phyloP scores from a whole-genome alignment of 2,797 vertebrate species.

The Sebastes steindachneri region DNA sequence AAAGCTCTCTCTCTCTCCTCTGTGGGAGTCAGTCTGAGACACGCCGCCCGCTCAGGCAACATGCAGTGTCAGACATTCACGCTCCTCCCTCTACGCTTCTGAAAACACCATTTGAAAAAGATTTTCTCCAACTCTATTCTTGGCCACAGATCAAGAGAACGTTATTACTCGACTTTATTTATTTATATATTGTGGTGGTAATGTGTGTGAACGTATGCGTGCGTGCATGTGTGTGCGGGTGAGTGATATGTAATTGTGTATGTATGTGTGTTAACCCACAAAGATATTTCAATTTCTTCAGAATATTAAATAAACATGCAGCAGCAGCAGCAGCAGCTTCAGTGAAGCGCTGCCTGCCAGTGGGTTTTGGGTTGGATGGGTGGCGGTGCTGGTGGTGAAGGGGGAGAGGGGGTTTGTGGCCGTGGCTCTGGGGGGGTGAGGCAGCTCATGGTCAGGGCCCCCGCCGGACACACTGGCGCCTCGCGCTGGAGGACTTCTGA shows the following conservation, averaged over 20 bases:
- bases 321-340: slow-evolving; percentile 82
- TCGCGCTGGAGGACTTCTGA: slow-evolving; percentile 92
- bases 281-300: slow-evolving; percentile 90
- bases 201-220: slow-evolving; percentile 66
- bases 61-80: slow-evolving; percentile 77
- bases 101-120: slow-evolving; percentile 82
- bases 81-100: slow-evolving; percentile 76
- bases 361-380: slow-evolving; percentile 85
- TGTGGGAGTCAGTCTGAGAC: slow-evolving; percentile 68
- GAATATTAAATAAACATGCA: slow-evolving; percentile 91
- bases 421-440: slow-evolving; percentile 85
- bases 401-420: slow-evolving; percentile 80
- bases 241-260: slow-evolving; percentile 71
- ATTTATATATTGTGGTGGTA: slow-evolving; percentile 83
- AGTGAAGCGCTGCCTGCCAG: slow-evolving; percentile 83
- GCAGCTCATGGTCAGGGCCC: slow-evolving; percentile 88
- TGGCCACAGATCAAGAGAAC: slow-evolving; percentile 83
- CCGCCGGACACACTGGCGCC: slow-evolving; percentile 91
- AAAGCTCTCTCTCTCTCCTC: slow-evolving; percentile 48
- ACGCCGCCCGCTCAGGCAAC: slow-evolving; percentile 61
- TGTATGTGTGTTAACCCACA: slow-evolving; percentile 84
- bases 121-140: slow-evolving; percentile 77
- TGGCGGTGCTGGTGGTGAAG: slow-evolving; percentile 78
- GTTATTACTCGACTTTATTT: slow-evolving; percentile 83
- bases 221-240: slow-evolving; percentile 49